Percentiles rank a stretch among this genome's conserved stretches.
These are phyloP conservation scores for Oncorhynchus kisutch DNA, from an alignment of 2,113 vertebrate species.

Conservation along the genomic window DNA sequence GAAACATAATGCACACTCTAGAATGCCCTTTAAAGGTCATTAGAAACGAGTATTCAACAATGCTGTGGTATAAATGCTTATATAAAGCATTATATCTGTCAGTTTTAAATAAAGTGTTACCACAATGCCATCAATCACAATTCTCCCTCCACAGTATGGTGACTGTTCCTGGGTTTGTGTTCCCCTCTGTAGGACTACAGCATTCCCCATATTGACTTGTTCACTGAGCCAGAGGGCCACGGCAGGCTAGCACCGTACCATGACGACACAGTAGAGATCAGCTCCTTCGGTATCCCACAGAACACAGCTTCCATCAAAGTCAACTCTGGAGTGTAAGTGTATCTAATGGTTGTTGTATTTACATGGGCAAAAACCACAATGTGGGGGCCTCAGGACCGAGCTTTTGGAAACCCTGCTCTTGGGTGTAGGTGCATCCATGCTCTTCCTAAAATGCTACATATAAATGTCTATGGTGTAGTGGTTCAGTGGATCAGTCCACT, in stretches of 20 bases:
- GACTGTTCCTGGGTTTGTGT: constrained; percentile 16
- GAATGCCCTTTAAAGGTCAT: no score
- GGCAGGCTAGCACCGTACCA: constrained; percentile 82
- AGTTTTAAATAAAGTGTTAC: no score
- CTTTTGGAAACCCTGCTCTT: not conserved
- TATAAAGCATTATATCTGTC: no score
- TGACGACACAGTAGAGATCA: constrained; percentile 82
- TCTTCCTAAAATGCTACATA: no score
- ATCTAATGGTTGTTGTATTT: no score
- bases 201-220: constrained; percentile 87
- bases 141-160: constrained; percentile 5
- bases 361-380: no score
- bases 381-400: no score
- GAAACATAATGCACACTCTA: no score
- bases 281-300: constrained; percentile 79
- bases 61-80: no score
- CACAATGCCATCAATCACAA: not conserved
- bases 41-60: no score
- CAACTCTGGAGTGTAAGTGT: constrained; percentile 86
- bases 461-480: no score
- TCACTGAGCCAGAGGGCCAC: constrained; percentile 83
- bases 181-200: constrained; percentile 84
- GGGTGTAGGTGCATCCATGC: not conserved
- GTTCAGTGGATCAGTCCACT: no score
- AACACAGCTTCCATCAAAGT: constrained; percentile 90